Evolutionary conservation across 2,888 invertebrate genomes (phyloP).

Genomic region (Brachycybe producta): DNA sequence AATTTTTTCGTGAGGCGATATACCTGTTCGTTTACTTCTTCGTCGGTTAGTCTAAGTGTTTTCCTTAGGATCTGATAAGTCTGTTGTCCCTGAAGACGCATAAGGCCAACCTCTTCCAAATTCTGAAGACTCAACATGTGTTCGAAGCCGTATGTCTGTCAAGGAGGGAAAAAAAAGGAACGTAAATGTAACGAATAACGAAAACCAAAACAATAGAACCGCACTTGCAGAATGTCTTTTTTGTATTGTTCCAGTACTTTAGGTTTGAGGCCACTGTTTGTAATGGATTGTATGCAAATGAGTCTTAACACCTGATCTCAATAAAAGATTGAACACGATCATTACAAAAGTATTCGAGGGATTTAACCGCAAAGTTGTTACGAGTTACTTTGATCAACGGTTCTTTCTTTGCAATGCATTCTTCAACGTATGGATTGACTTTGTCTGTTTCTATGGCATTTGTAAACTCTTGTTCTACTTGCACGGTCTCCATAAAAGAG

Average conservation of each 20-base stretch:
- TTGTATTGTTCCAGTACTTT: slow-evolving; percentile 67
- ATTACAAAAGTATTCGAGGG: slow-evolving; percentile 14
- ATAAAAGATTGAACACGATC: neutral
- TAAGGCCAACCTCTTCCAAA: slow-evolving; percentile 71
- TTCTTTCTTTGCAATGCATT: slow-evolving; percentile 71
- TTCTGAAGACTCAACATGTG: slow-evolving; percentile 68
- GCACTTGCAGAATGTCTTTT: slow-evolving; percentile 49
- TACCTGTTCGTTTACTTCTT: slow-evolving; percentile 66
- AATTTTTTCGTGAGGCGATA: neutral
- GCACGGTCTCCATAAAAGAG: slow-evolving; percentile 62
- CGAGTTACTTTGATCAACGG: slow-evolving; percentile 53
- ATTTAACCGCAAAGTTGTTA: neutral
- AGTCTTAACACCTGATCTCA: slow-evolving; percentile 55
- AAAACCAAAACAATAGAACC: neutral
- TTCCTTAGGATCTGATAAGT: slow-evolving; percentile 36
- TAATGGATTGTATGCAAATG: slow-evolving; percentile 82
- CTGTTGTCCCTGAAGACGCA: slow-evolving; percentile 51
- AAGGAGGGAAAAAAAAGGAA: slow-evolving; percentile 5
- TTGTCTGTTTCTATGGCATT: slow-evolving; percentile 86
- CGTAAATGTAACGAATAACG: neutral
- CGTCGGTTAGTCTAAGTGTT: slow-evolving; percentile 68
- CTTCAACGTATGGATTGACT: slow-evolving; percentile 75
- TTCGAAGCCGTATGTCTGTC: slow-evolving; percentile 70
- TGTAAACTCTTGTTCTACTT: slow-evolving; percentile 81
- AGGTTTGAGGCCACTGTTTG: slow-evolving; percentile 82